phyloP scores from a whole-genome alignment of 2,113 vertebrate genomes.

The Aleadryas rufinucha region DNA sequence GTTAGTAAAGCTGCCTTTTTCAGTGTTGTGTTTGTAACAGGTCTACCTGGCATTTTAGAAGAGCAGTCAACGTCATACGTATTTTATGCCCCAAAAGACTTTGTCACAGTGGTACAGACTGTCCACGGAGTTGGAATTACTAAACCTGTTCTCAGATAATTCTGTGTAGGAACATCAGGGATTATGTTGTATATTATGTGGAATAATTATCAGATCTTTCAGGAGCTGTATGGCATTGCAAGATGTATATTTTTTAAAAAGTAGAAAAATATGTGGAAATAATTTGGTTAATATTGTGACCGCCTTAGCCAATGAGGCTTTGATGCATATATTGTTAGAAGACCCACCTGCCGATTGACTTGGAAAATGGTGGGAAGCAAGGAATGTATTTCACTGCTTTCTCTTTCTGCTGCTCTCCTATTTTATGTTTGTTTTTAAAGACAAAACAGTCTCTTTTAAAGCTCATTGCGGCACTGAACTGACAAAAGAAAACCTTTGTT shows the following conservation, averaged over 20 bases:
- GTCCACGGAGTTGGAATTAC: neutral
- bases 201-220: neutral
- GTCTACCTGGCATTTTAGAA: neutral
- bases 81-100: neutral
- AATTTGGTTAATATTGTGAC: neutral
- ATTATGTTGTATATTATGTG: neutral
- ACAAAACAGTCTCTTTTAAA: constrained; percentile 58
- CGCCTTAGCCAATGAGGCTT: neutral
- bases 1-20: constrained; percentile 32
- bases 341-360: neutral
- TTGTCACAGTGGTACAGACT: neutral
- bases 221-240: neutral
- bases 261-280: neutral
- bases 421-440: constrained; percentile 70
- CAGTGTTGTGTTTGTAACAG: constrained; percentile 15
- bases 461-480: neutral
- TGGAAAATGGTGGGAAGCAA: neutral
- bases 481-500: constrained; percentile 78
- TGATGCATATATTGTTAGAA: neutral
- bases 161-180: neutral
- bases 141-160: neutral
- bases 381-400: constrained; percentile 36
- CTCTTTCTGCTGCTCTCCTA: constrained; percentile 43
- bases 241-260: neutral
- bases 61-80: neutral